A percentile compares a stretch with the other conserved stretches of the same genome.
Evolutionary conservation across 2,888 invertebrate genomes (phyloP).

Genomic region (Tachina fera): DNA sequence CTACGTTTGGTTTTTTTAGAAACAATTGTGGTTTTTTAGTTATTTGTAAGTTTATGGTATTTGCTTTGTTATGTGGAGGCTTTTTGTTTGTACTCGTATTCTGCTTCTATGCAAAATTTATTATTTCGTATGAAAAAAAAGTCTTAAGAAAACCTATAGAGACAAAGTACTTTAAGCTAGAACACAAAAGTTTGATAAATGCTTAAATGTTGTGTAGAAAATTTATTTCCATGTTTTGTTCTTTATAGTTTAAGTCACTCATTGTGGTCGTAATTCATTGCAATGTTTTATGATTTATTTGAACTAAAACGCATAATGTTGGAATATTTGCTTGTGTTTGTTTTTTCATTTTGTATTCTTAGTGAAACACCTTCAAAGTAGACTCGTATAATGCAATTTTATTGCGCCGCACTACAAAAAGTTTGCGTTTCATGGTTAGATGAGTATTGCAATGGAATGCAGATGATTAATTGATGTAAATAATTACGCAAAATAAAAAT

Average conservation of each 20-base stretch:
- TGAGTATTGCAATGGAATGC: slow-evolving; percentile 23
- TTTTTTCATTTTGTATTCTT: slow-evolving; percentile 11
- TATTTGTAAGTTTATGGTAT: slow-evolving; percentile 37
- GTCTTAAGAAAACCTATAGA: slow-evolving; percentile 47
- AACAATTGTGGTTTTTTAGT: neutral
- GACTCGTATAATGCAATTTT: neutral
- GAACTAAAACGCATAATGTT: slow-evolving; percentile 42
- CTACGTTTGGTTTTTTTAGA: neutral
- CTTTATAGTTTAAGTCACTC: slow-evolving; percentile 44
- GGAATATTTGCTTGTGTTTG: neutral
- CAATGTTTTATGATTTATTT: slow-evolving; percentile 54
- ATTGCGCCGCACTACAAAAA: slow-evolving; percentile 25
- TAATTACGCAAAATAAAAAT: neutral
- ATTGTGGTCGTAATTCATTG: slow-evolving; percentile 61
- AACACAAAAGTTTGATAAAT: slow-evolving; percentile 56
- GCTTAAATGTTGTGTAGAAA: neutral
- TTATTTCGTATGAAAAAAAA: slow-evolving; percentile 24
- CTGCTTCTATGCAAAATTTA: slow-evolving; percentile 37
- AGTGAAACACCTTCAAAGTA: slow-evolving; percentile 32
- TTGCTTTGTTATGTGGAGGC: neutral
- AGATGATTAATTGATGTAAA: slow-evolving; percentile 1
- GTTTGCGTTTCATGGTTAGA: slow-evolving; percentile 44
- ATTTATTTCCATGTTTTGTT: slow-evolving; percentile 47
- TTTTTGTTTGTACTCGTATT: slow-evolving; percentile 11
- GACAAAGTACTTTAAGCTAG: slow-evolving; percentile 33